Base-by-base conservation (phyloP, 2,113 vertebrate species). In the Tichodroma muraria region DNA sequence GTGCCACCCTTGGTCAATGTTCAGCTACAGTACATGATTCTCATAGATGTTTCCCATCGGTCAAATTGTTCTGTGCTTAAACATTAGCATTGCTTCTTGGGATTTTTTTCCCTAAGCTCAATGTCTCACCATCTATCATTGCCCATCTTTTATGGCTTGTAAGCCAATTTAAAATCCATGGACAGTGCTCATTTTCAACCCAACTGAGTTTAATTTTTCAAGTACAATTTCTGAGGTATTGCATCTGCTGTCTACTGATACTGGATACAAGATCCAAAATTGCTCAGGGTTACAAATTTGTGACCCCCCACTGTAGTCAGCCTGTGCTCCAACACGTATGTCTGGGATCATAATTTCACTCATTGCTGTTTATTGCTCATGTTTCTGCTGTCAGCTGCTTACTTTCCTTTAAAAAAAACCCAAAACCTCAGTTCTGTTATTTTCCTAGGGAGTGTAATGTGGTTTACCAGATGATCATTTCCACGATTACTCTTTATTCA, bases 391-490 rank as follows among this genome's bases (percentile, higher is more conserved):
- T 93, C 85, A 88, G 64, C 33, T 90, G 35, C 63, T 68, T 71
- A 19, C 24, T 88, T 89, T 47, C 22, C 20, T 71, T 45, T 24
- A 37, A 85, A 66, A 66, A 80, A 53, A 5, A 0, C 6, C 28
- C 10, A 49, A 69, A 59, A 42, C 19, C 42, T 69, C 45, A 30
- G 31, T 94, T 57, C 45, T 79, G 40, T 85, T 86, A 80, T 91
- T 93, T 91, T 95, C 68, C 68, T 45, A 52, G 76, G 78, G 40
- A 88, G 73, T 91, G 38, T 71, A 83, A 90, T 83, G 56, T 80
- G 60, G 91, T 95, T 95, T 95, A 86, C 64, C 91, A 93, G 68
- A 84, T 53, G 52, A 95, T 93, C 70, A 93, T 95, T 94, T 95
- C 72, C 60, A 94, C 44, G 0, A 96, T 95, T 95, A 71, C 52